These are phyloP conservation scores for Gasteruption jaculator DNA, from an alignment of 2,888 invertebrate genomes.

Conservation along the genomic window DNA sequence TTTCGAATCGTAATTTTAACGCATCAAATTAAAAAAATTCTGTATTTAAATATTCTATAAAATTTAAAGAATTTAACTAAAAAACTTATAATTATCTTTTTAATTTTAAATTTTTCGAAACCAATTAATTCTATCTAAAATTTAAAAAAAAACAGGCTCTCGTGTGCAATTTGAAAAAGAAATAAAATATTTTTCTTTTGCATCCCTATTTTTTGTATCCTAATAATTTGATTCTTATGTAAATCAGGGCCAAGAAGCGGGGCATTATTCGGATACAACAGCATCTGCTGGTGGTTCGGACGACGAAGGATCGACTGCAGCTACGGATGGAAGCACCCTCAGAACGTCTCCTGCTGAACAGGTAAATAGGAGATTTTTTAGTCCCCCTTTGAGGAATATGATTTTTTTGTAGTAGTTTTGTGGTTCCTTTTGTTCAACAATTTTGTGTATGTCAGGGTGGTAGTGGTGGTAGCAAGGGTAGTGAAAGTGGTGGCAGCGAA, in stretches of 20 bases:
- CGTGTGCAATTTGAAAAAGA: no score
- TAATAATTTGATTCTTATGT: conserved; percentile 10
- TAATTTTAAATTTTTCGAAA: no score
- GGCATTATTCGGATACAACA: conserved; percentile 74
- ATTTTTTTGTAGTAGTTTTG: conserved; percentile 24
- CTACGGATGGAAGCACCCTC: conserved; percentile 89
- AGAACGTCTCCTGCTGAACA: conserved; percentile 81
- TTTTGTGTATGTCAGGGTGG: conserved; percentile 38
- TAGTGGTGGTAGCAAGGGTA: conserved; percentile 56
- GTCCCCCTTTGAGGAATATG: neutral
- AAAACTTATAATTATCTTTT: no score
- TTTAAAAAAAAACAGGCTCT: no score
- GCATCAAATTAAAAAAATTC: no score
- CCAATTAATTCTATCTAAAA: no score
- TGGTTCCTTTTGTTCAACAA: conserved; percentile 27
- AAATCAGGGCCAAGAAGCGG: conserved; percentile 51
- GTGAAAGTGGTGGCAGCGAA: conserved; percentile 67
- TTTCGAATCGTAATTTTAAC: neutral
- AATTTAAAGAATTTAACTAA: no score
- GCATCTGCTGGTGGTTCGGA: conserved; percentile 88
- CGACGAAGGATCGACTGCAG: conserved; percentile 92
- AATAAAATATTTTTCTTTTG: conserved; percentile 2
- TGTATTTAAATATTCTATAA: no score
- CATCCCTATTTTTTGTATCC: neutral
- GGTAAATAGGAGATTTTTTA: conserved; percentile 37